Evolutionary conservation across 2,888 invertebrate genomes (phyloP).

Genomic region (Tuta absoluta): DNA sequence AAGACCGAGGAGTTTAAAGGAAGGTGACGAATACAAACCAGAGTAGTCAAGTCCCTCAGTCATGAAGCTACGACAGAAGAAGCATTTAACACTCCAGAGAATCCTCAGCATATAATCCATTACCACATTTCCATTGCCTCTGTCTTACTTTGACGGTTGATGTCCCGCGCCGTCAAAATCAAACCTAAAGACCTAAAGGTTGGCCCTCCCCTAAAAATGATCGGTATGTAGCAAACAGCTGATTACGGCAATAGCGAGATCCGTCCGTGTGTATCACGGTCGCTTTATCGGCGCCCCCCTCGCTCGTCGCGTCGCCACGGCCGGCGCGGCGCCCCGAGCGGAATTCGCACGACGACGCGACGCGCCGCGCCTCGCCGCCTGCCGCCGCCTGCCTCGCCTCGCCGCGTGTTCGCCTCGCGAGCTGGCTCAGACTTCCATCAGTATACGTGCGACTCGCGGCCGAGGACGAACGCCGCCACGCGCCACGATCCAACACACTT

Average conservation of each 20-base stretch:
- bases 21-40: too few relatives aligned
- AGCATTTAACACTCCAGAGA: too few relatives aligned
- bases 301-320: conserved; percentile 45
- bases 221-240: background rate
- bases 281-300: conserved; percentile 58
- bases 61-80: too few relatives aligned
- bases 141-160: too few relatives aligned
- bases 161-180: too few relatives aligned
- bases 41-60: too few relatives aligned
- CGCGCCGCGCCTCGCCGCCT: conserved; percentile 71
- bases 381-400: conserved; percentile 44
- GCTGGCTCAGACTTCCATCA: conserved; percentile 50
- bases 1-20: too few relatives aligned
- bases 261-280: conserved; percentile 14
- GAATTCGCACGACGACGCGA: conserved; percentile 47
- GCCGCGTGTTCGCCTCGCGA: conserved; percentile 27
- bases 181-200: too few relatives aligned
- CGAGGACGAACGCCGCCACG: conserved; percentile 64
- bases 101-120: too few relatives aligned
- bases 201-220: background rate
- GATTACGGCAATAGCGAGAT: background rate
- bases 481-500: conserved; percentile 62
- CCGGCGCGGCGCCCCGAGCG: conserved; percentile 48
- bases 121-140: too few relatives aligned
- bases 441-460: conserved; percentile 76